Evolutionary conservation across 2,113 vertebrate species (phyloP), one percentile per base, ranked within the genome.

Genomic region (Microtus richardsoni): DNA sequence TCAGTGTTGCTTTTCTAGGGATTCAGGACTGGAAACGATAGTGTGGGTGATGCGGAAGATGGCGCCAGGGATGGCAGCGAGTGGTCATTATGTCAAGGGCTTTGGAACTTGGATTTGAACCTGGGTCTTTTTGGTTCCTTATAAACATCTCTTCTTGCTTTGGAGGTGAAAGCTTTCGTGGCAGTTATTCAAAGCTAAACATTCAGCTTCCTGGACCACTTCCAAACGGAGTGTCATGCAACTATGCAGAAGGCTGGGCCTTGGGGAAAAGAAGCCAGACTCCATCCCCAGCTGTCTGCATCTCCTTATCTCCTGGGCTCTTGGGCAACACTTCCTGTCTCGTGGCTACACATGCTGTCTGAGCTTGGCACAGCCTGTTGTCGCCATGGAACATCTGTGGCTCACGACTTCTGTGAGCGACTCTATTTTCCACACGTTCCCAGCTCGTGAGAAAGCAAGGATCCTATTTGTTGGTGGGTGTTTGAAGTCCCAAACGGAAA

Each of bases 351-450:
- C 77, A 24, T 22, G 36, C 93, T 49, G 39, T 54, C 94, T 75
- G 91, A 30, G 66, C 97, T 94, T 96, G 96, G 97, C 96, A 89
- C 92, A 33, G 95, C 66, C 96, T 30, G 85, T 88, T 19, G 62
- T 80, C 93, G 91, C 97, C 74, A 39, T 54, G 91, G 88, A 97
- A 97, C 97, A 96, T 97, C 96, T 97, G 97, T 87, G 96, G 92
- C 96, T 95, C 96, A 74, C 95, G 87, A 77, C 93, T 95, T 77
- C 95, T 91, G 78, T 91, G 95, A 96, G 95, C 79, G 97, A 95
- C 87, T 97, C 95, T 97, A 97, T 97, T 97, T 97, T 95, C 96
- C 95, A 97, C 97, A 97, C 97, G 89, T 96, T 94, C 78, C 91
- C 79, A 68, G 97, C 97, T 97, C 95, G 86, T 97, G 95, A 94